These are phyloP conservation scores for Cephalopachus bancanus DNA, from an alignment of 2,797 vertebrate genomes.

Conservation along the genomic window DNA sequence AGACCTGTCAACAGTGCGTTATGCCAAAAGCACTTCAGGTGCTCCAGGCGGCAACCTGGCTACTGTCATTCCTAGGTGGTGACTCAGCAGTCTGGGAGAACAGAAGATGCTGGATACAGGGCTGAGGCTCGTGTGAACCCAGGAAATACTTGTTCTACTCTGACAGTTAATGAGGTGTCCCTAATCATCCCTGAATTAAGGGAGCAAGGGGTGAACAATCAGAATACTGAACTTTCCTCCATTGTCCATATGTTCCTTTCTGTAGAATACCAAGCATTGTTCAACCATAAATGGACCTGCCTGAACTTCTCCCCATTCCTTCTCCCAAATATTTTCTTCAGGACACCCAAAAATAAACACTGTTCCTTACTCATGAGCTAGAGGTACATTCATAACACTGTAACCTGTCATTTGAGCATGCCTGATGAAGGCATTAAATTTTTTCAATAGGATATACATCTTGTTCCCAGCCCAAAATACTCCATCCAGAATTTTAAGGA, in stretches of 20 bases:
- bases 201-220: constrained; percentile 64
- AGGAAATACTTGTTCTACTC: constrained; percentile 56
- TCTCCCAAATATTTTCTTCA: constrained; percentile 74
- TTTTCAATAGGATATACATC: constrained; percentile 61
- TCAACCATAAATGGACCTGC: constrained; percentile 82
- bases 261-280: constrained; percentile 80
- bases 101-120: constrained; percentile 45
- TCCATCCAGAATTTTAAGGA: constrained; percentile 72
- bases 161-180: constrained; percentile 66
- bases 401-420: not conserved
- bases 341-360: constrained; percentile 79
- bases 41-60: constrained; percentile 63
- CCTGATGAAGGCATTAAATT: constrained; percentile 61
- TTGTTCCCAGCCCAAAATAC: constrained; percentile 59
- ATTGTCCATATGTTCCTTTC: constrained; percentile 54
- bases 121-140: constrained; percentile 22
- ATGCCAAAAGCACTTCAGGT: constrained; percentile 41
- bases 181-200: constrained; percentile 59
- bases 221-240: constrained; percentile 67
- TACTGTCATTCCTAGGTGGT: constrained; percentile 63
- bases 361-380: constrained; percentile 56
- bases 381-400: constrained; percentile 59
- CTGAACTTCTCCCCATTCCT: constrained; percentile 71
- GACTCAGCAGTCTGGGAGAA: constrained; percentile 58
- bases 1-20: constrained; percentile 58